Conservation (phyloP, 2,888 invertebrate genomes). For the Lochmaea capreae region DNA sequence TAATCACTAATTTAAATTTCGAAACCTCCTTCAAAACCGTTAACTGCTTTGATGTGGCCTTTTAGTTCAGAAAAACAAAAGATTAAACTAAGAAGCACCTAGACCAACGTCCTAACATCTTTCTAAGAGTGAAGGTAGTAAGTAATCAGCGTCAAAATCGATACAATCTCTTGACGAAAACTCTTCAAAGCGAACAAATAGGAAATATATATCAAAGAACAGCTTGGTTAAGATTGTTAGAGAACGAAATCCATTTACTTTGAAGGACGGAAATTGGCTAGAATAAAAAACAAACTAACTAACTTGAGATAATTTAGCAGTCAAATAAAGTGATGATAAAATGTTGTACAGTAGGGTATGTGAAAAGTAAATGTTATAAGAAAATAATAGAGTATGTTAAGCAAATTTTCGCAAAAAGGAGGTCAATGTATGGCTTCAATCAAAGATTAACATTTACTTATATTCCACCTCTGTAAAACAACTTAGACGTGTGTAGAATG, state of each 20-base stretch:
- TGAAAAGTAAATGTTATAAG: not conserved
- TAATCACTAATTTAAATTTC: not conserved
- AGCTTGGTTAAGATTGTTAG: conserved; percentile 60
- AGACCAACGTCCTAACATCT: conserved; percentile 8
- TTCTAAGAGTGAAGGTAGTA: conserved; percentile 32
- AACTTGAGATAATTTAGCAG: conserved; percentile 60
- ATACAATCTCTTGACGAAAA: conserved; percentile 51
- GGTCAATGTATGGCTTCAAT: not conserved
- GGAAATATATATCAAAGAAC: conserved; percentile 62
- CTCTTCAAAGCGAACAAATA: conserved; percentile 61
- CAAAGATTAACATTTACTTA: too few species aligned
- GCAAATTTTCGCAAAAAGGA: conserved; percentile 7
- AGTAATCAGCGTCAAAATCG: conserved; percentile 57
- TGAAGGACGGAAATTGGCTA: conserved; percentile 60
- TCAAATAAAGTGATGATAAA: conserved; percentile 63
- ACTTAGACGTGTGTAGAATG: not conserved
- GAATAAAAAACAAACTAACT: conserved; percentile 62
- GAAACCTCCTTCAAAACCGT: not conserved
- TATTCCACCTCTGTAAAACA: too few species aligned
- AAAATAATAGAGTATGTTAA: conserved; percentile 50
- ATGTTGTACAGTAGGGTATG: conserved; percentile 25
- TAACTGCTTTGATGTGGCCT: not conserved
- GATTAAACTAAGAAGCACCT: not conserved
- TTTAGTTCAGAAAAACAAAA: not conserved
- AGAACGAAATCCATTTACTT: conserved; percentile 60